phyloP scores from a whole-genome alignment of 2,113 vertebrate species.

The Dipodomys merriami region DNA sequence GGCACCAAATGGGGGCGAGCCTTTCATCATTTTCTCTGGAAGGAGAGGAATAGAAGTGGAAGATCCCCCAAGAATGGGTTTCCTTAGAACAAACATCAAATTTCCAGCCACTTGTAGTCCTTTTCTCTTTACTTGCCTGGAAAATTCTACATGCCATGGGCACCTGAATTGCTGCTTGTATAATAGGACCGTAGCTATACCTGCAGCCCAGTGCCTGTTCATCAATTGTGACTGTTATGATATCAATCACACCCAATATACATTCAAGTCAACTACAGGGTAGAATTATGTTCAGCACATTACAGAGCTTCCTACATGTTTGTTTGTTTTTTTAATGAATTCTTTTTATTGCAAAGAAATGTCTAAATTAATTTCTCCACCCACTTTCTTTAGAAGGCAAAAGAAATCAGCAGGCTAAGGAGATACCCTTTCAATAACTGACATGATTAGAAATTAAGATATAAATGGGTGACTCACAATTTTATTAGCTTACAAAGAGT shows the following conservation, averaged over 20 bases:
- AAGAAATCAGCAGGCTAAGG: too few relatives aligned
- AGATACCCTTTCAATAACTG: too few relatives aligned
- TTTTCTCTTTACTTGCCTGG: neutral
- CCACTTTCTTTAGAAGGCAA: too few relatives aligned
- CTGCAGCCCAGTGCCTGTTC: neutral
- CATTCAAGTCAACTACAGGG: neutral
- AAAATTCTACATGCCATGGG: neutral
- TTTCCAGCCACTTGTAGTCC: neutral
- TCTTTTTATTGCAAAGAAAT: too few relatives aligned
- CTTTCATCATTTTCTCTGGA: neutral
- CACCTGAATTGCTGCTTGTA: neutral
- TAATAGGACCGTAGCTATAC: neutral
- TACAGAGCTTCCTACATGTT: fast-evolving
- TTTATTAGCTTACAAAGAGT: too few relatives aligned
- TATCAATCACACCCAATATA: neutral
- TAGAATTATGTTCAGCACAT: neutral
- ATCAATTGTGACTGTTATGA: too few relatives aligned
- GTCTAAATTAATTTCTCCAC: too few relatives aligned
- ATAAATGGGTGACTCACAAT: too few relatives aligned
- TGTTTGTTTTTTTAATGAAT: neutral
- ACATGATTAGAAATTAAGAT: too few relatives aligned
- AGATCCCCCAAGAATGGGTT: neutral
- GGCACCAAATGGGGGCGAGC: neutral
- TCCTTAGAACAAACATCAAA: constrained; percentile 3
- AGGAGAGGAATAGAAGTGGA: constrained; percentile 33